These are phyloP conservation scores for Symphodus melops DNA, from an alignment of 2,113 vertebrate genomes.

Conservation along the genomic window DNA sequence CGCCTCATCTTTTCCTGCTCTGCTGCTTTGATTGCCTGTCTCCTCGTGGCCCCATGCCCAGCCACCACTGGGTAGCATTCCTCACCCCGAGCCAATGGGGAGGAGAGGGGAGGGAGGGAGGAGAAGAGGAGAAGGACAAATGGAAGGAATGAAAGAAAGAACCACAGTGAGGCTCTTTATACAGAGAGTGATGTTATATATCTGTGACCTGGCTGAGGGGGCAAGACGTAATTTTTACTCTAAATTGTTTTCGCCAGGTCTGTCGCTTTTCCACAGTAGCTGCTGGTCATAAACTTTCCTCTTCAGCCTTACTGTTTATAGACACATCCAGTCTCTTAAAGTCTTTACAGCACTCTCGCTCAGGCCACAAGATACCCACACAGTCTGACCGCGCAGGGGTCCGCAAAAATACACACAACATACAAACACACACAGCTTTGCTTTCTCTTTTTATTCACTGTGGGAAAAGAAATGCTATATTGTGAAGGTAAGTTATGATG, in stretches of 20 bases:
- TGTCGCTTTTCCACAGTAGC: slow-evolving; percentile 32
- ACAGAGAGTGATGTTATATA: slow-evolving; percentile 53
- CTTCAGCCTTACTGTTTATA: slow-evolving; percentile 63
- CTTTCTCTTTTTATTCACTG: slow-evolving; percentile 27
- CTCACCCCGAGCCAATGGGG: slow-evolving; percentile 62
- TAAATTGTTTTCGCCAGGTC: slow-evolving; percentile 21
- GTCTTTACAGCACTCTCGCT: slow-evolving; percentile 28
- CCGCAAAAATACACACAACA: slow-evolving; percentile 45
- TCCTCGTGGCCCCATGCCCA: slow-evolving; percentile 77
- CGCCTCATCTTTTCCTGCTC: slow-evolving; percentile 53
- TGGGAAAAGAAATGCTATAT: slow-evolving; percentile 45
- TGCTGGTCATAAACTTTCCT: slow-evolving; percentile 43
- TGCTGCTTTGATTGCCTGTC: slow-evolving; percentile 66
- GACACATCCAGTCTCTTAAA: slow-evolving; percentile 38
- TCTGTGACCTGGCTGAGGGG: slow-evolving; percentile 28
- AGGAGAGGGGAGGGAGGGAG: slow-evolving; percentile 33
- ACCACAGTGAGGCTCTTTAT: slow-evolving; percentile 57
- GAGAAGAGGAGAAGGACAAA: slow-evolving; percentile 39
- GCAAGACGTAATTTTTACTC: slow-evolving; percentile 26
- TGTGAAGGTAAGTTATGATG: slow-evolving; percentile 53
- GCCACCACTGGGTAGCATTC: slow-evolving; percentile 81
- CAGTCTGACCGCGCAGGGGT: slow-evolving; percentile 38
- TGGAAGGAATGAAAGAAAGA: slow-evolving; percentile 58
- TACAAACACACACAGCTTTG: not conserved
- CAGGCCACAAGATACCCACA: slow-evolving; percentile 54